Conservation (phyloP, 2,888 invertebrate genomes). For the Ditula angustiorana region DNA sequence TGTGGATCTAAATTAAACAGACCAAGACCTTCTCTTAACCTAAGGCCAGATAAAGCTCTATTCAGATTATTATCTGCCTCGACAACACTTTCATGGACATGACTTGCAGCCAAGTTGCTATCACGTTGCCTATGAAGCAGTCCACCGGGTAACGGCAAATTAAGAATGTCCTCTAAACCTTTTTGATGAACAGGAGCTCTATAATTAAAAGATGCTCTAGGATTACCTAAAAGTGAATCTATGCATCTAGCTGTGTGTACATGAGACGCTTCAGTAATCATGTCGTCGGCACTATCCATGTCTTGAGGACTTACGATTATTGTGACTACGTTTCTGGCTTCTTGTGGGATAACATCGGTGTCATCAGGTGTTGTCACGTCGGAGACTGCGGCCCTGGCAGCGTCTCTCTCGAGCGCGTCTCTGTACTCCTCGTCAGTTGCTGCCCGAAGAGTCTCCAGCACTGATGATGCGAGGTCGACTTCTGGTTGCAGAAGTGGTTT, state of each 20-base stretch:
- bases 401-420: constrained; percentile 73
- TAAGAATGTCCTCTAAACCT: constrained; percentile 52
- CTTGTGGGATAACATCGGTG: constrained; percentile 53
- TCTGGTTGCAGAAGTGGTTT: constrained; percentile 76
- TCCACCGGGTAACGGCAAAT: constrained; percentile 47
- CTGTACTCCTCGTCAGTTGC: constrained; percentile 75
- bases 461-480: constrained; percentile 74
- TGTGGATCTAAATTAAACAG: constrained; percentile 29
- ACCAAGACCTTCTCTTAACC: constrained; percentile 45
- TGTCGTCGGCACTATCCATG: constrained; percentile 49
- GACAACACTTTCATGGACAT: constrained; percentile 54
- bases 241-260: constrained; percentile 60
- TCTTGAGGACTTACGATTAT: constrained; percentile 60
- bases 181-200: constrained; percentile 44
- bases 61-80: constrained; percentile 37
- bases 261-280: constrained; percentile 61
- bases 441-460: constrained; percentile 71
- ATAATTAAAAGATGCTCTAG: constrained; percentile 42
- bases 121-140: constrained; percentile 48
- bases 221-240: constrained; percentile 51
- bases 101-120: constrained; percentile 59
- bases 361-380: constrained; percentile 44
- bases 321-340: constrained; percentile 61
- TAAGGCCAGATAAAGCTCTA: constrained; percentile 40
- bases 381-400: constrained; percentile 56